A percentile compares a stretch with the other conserved stretches of the same genome.
Conservation (phyloP, 2,113 vertebrate genomes). For the Megatriorchis doriae region DNA sequence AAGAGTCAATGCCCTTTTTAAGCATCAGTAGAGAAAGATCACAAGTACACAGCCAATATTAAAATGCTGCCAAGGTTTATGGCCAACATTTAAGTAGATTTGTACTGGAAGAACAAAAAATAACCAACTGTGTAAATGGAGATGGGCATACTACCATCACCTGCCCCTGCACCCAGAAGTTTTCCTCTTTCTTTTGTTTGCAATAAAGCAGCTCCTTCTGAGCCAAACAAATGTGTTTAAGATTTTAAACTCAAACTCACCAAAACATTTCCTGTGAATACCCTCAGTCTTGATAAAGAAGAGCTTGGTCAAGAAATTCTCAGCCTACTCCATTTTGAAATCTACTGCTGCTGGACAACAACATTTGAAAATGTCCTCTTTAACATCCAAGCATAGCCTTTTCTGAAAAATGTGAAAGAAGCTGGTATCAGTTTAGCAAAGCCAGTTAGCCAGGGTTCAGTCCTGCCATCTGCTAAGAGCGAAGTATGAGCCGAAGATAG, state of each 20-base stretch:
- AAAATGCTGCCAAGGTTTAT: constrained; percentile 41
- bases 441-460: background rate
- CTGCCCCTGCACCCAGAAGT: background rate
- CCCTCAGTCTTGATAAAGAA: background rate
- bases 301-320: background rate
- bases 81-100: constrained; percentile 41
- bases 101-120: constrained; percentile 44
- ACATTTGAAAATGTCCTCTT: background rate
- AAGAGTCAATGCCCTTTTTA: constrained; percentile 61
- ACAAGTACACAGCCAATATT: constrained; percentile 51
- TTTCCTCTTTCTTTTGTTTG: background rate
- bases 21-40: constrained; percentile 54
- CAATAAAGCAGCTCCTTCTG: background rate
- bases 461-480: background rate
- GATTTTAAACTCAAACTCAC: background rate
- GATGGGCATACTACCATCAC: background rate
- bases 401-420: background rate
- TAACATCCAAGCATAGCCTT: background rate
- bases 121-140: background rate
- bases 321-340: background rate
- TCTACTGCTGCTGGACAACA: background rate
- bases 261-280: background rate
- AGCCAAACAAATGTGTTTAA: background rate
- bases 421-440: background rate
- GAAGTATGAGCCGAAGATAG: background rate